Base-by-base conservation (phyloP, 2,113 vertebrate species). In the Pagrus major region DNA sequence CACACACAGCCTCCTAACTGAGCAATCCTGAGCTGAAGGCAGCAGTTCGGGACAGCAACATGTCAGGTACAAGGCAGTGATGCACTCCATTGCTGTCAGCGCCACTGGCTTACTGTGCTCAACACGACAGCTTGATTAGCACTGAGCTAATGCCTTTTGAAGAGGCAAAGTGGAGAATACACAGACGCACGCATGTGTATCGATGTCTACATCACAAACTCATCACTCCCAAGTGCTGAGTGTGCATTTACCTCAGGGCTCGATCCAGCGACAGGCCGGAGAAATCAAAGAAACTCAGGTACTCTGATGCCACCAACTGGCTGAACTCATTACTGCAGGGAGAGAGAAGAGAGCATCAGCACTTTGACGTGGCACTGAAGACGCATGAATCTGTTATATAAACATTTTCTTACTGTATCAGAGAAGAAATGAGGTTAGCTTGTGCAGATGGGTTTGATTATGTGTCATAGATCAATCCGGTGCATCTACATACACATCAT, bases 281-380 rank as follows among this genome's bases (percentile, higher is more conserved):
- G 84, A 96, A 95, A 81, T 96, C 94, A 83, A 96, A 96, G 85
- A 95, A 96, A 63, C 91, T 94, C 88, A 96, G 91, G 82, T 96
- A 96, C 87, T 96, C 95, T 12, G 95, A 93, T 4, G 95, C 95
- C 90, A 96, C 95, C 92, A 95, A 63, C 90, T 95, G 94, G 89
- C 95, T 96, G 92, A 96, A 96, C 2, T 96, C 95, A 23, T 96
- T 96, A 86, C 95, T 96, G 91, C 84, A 86, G 60, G 69, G 72
- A 77, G 65, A 63, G 21, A 65, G 60, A 75, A 71, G 64, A 80
- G 46, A 75, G 56, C 37, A 35, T 72, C 65, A 46, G 51, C 25
- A 78, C 49, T 55, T 63, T 31, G 59, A 68, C 9, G 35, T 70
- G 47, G 73, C 47, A 59, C 3, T 44, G 77, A 41, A 41, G 44